Evolutionary conservation across 2,888 invertebrate genomes (phyloP), one percentile per base, ranked within the genome.

Genomic region (Platycheirus rosarum): DNA sequence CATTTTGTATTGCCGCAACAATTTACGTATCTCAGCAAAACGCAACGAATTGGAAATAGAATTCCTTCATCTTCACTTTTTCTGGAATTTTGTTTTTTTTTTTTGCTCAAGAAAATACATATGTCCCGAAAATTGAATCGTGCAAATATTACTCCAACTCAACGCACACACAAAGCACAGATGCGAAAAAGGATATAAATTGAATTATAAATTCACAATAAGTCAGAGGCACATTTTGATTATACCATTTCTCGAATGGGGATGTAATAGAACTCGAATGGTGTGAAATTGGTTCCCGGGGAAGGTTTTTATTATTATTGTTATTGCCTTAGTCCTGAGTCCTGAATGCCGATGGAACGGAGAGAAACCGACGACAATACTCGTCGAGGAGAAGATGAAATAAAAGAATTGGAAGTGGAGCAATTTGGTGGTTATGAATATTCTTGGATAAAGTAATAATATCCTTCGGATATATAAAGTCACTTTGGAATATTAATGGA

Each of bases 181-280:
- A 82, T 82, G 82, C 71, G 68, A 82, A 82, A n/a, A 82, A 57
- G 71, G 82, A 82, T 77, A 82, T 77, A 82, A 82, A 82, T 82
- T 82, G 82, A 82, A 82, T 82, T 82, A 82, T 82, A 82, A 82
- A 82, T 82, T 82, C 82, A 82, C 82, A 82, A 82, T 82, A 82
- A 82, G 82, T 82, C 82, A 82, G 71, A 73, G 82, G 71, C 82
- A 82, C 82, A 82, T 82, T 82, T 82, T 82, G 82, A 82, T 82
- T 82, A 82, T 82, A 77, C 77, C 82, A 77, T 82, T 60, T 44
- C 44, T 68, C 82, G 77, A 71, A 82, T 77, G 71, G 82, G 71
- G 66, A 73, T 77, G 82, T 82, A 82, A 82, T 82, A 82, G 82
- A 82, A 82, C 77, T 71, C 71, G 82, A 82, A 77, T 82, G 82